A percentile compares a stretch with the other conserved stretches of the same genome.
These are phyloP conservation scores for Pao palembangensis DNA, from an alignment of 2,113 vertebrate species.

Conservation along the genomic window DNA sequence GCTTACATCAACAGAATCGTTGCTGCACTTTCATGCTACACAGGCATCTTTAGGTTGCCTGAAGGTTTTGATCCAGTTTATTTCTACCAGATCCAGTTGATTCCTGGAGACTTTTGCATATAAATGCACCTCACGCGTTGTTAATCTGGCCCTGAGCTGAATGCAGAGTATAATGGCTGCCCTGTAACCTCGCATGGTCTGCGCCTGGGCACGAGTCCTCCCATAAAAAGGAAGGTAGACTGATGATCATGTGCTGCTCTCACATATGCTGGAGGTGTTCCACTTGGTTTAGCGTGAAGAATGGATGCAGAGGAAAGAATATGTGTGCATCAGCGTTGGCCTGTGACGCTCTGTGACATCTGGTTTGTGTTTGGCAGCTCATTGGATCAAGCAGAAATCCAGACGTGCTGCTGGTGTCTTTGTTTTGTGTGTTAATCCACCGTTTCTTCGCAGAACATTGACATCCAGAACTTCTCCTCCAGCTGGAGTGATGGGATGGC, in stretches of 20 bases:
- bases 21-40: too few relatives aligned
- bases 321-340: not conserved
- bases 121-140: not conserved
- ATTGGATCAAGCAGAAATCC: too few relatives aligned
- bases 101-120: not conserved
- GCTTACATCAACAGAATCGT: not conserved
- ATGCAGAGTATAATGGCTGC: not conserved
- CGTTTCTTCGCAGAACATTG: slow-evolving; percentile 79
- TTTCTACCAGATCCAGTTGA: not conserved
- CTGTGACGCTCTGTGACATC: not conserved
- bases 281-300: not conserved
- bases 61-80: too few relatives aligned
- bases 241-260: too few relatives aligned
- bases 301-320: not conserved
- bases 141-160: not conserved
- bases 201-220: not conserved
- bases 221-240: too few relatives aligned
- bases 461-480: slow-evolving; percentile 97
- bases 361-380: not conserved
- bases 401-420: not conserved
- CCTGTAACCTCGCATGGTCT: too few relatives aligned
- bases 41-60: too few relatives aligned
- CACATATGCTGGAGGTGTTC: not conserved
- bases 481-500: slow-evolving; percentile 98
- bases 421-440: not conserved